Percentiles rank a stretch among this genome's conserved stretches.
Evolutionary conservation across 2,888 invertebrate species (phyloP).

Genomic region (Orthosia gothica): DNA sequence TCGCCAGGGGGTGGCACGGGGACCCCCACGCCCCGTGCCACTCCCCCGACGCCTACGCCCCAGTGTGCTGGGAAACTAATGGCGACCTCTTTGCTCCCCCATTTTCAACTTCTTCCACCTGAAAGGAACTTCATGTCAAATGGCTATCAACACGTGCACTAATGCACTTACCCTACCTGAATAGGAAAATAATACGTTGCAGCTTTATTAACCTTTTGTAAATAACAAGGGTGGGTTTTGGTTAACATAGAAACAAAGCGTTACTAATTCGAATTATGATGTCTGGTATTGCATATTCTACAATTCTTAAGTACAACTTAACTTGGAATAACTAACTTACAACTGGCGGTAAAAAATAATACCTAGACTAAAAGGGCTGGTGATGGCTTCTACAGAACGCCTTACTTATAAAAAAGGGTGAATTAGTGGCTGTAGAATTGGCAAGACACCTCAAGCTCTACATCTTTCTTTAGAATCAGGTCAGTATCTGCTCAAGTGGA

Average conservation of each 20-base stretch:
- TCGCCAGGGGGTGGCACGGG: conserved; percentile 92
- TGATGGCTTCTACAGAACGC: neutral
- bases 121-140: conserved; percentile 60
- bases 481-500: neutral
- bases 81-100: conserved; percentile 90
- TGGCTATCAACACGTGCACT: conserved; percentile 19
- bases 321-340: neutral
- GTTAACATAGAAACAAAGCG: neutral
- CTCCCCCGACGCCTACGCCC: conserved; percentile 92
- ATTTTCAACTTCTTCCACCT: conserved; percentile 90
- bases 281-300: neutral
- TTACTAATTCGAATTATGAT: conserved; percentile 4
- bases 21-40: conserved; percentile 92
- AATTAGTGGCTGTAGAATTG: neutral
- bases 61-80: conserved; percentile 93
- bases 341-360: neutral
- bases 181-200: conserved; percentile 6
- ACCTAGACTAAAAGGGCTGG: neutral
- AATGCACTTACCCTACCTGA: conserved; percentile 15
- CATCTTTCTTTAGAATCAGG: neutral
- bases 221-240: neutral
- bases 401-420: neutral
- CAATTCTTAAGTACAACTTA: conserved; percentile 5
- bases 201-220: conserved; percentile 15
- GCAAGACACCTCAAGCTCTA: neutral